phyloP scores from a whole-genome alignment of 2,113 vertebrate genomes.

The Semicossyphus pulcher region DNA sequence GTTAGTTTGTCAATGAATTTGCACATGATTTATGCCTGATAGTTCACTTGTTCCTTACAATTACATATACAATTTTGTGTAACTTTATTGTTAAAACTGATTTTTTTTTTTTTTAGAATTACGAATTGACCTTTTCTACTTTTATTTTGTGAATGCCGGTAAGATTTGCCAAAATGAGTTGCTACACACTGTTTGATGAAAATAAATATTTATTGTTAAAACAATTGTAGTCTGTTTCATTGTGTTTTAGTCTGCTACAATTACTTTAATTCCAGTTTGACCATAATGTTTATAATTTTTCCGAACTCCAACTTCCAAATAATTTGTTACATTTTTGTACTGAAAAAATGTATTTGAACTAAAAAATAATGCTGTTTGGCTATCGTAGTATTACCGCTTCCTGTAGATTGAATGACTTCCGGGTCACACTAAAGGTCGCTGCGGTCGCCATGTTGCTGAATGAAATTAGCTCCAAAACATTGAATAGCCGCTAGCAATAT shows the following conservation, averaged over 20 bases:
- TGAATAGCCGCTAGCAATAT: slow-evolving; percentile 68
- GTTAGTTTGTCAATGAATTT: neutral
- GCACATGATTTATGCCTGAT: neutral
- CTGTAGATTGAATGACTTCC: slow-evolving; percentile 59
- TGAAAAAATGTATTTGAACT: no score
- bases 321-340: no score
- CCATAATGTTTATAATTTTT: no score
- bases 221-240: neutral
- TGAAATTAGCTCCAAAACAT: slow-evolving; percentile 79
- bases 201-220: slow-evolving; percentile 70
- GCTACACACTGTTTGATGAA: slow-evolving; percentile 48
- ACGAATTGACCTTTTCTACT: slow-evolving; percentile 55
- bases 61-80: slow-evolving; percentile 10
- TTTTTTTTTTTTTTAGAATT: slow-evolving; percentile 24
- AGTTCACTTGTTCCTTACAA: slow-evolving; percentile 3
- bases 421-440: slow-evolving; percentile 68
- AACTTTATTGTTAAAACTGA: neutral
- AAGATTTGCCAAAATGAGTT: slow-evolving; percentile 44
- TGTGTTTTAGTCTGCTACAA: no score
- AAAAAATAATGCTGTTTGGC: no score
- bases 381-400: slow-evolving; percentile 8
- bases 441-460: slow-evolving; percentile 83
- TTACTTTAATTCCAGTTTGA: no score
- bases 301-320: no score
- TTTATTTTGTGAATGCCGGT: slow-evolving; percentile 14